Evolutionary conservation across 2,797 vertebrate genomes (phyloP).

Genomic region (Botia kubotai): DNA sequence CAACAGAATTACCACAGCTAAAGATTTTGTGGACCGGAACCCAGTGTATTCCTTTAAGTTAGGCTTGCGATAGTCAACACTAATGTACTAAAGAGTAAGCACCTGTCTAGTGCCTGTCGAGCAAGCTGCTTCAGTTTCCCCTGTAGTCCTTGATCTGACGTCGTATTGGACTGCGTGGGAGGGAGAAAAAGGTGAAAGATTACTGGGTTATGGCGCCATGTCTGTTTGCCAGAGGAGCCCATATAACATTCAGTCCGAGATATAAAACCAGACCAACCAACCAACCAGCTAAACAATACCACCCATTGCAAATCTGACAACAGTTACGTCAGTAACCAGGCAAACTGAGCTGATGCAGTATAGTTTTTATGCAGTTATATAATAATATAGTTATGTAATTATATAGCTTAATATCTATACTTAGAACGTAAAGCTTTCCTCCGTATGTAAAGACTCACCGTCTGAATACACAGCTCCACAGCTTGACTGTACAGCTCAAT

Average conservation of each 20-base stretch:
- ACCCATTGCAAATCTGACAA: conserved; percentile 16
- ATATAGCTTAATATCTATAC: background rate
- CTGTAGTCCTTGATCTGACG: conserved; percentile 89
- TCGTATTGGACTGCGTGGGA: conserved; percentile 86
- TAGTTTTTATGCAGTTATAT: background rate
- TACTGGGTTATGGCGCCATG: conserved; percentile 2
- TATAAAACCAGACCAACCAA: conserved; percentile 5
- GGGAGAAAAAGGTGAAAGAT: conserved; percentile 12
- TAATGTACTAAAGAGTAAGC: conserved; percentile 33
- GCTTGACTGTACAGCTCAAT: conserved; percentile 95
- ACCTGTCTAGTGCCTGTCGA: conserved; percentile 94
- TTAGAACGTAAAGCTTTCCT: background rate
- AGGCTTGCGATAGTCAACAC: background rate
- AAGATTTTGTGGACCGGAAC: no score
- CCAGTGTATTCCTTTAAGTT: background rate
- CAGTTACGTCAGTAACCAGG: background rate
- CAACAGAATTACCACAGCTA: no score
- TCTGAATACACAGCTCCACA: conserved; percentile 94
- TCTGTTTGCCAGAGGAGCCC: conserved; percentile 34
- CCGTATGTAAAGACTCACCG: conserved; percentile 76
- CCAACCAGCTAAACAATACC: background rate
- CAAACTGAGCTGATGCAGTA: background rate
- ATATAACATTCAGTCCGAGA: conserved; percentile 21
- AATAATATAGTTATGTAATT: background rate
- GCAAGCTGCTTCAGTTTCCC: conserved; percentile 94